A percentile compares a stretch with the other conserved stretches of the same genome.
Evolutionary conservation across 30 jellyfish, hydroid and myxozoan species (phyloP).

Genomic region (Aurelia aurita): DNA sequence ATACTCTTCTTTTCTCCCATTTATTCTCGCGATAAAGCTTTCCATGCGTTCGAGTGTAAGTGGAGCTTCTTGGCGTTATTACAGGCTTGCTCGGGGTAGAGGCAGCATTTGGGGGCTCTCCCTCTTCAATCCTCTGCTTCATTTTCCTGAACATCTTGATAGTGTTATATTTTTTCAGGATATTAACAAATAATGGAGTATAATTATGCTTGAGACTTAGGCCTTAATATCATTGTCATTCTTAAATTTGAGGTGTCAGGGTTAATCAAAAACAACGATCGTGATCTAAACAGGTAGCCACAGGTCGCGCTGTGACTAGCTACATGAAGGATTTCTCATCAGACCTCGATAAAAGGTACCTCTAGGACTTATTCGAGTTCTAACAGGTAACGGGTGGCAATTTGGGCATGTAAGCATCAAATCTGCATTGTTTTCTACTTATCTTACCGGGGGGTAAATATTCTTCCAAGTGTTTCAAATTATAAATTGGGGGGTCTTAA

Average conservation of each 20-base stretch:
- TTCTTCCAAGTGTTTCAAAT: too few relatives aligned
- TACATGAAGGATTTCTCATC: constrained; percentile 27
- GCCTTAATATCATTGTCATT: background rate
- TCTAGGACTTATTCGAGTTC: too few relatives aligned
- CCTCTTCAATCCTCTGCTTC: constrained; percentile 96
- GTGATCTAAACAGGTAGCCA: constrained; percentile 67
- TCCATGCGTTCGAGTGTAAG: constrained; percentile 35
- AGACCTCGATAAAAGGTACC: background rate
- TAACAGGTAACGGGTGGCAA: too few relatives aligned
- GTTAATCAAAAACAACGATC: constrained; percentile 67
- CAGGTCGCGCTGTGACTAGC: constrained; percentile 33
- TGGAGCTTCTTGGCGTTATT: constrained; percentile 24
- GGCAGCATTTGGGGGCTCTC: constrained; percentile 76
- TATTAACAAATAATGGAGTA: background rate
- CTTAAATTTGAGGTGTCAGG: constrained; percentile 25
- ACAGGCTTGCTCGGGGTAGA: constrained; percentile 42
- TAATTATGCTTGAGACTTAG: constrained; percentile 3
- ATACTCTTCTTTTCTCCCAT: constrained; percentile 92
- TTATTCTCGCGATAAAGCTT: constrained; percentile 81
- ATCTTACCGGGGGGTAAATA: too few relatives aligned
- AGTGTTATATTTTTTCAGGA: background rate
- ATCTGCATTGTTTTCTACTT: too few relatives aligned
- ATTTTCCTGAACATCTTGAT: constrained; percentile 82
- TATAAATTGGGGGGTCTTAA: too few relatives aligned
- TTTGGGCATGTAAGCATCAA: too few relatives aligned